Evolutionary conservation across 2,797 vertebrate genomes (phyloP), one percentile per base, ranked within the genome.

Genomic region (Pyrocephalus nanus): DNA sequence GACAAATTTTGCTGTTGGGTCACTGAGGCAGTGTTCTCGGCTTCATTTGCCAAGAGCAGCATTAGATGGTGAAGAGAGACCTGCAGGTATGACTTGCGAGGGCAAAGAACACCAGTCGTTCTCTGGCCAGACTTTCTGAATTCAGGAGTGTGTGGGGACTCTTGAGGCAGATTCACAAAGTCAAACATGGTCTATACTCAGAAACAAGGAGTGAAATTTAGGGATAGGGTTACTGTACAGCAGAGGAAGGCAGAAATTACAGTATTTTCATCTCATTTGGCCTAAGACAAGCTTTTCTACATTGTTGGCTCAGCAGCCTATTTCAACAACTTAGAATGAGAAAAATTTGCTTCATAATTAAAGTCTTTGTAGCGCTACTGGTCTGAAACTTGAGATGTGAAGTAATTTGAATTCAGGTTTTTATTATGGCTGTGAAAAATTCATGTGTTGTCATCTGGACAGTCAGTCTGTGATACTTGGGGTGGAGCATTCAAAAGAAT

Each of bases 51-150:
- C 15, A 29, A 62, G 27, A 61, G 12, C 75, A 51, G 4, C 1
- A 0, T 74, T 32, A 32, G 42, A 15, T 51, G 29, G 20, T 18
- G 32, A 25, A 32, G 62, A 34, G 38, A 71, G 21, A 26, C 22
- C 29, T 65, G 30, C 1, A 4, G 34, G 15, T 27, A 13, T 0
- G 8, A 38, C 8, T 42, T 61, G 42, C 18, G 12, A 54, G 71
- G 11, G 6, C 8, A 17, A 9, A 51, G 17, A 67, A 48, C 40
- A 66, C 18, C 40, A n/a, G 2, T 30, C 0, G 0, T 4, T 54
- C 16, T 12, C 67, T 34, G 48, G 11, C 5, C 45, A 55, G 58
- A 42, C 20, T 34, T 53, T 4, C 29, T 50, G 54, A 65, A n/a
- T 34, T 62, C 47, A 29, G 20, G 1, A 0, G 7, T 8, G 2